Evolutionary conservation across 2,113 vertebrate genomes (phyloP).

Genomic region (Hippoglossus stenolepis): DNA sequence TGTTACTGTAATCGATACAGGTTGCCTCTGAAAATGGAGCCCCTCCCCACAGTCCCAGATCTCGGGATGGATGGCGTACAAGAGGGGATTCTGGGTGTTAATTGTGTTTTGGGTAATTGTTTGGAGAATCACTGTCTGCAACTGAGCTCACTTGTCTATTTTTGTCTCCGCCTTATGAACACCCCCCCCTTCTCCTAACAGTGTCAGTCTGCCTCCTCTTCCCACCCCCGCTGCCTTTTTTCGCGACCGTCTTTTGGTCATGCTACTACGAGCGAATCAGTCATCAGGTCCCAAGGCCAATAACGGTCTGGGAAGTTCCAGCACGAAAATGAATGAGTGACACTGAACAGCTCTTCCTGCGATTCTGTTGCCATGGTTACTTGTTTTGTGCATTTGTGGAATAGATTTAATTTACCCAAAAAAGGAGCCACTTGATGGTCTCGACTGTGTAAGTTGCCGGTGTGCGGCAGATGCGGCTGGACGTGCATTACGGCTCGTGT

Average conservation of each 20-base stretch:
- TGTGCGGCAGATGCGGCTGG: conserved; percentile 33
- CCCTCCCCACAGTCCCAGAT: conserved; percentile 20
- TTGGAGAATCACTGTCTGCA: conserved; percentile 55
- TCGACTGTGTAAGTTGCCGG: conserved; percentile 57
- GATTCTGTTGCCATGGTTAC: conserved; percentile 85
- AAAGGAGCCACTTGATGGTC: conserved; percentile 69
- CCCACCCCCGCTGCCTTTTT: conserved; percentile 61
- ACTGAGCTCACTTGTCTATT: conserved; percentile 55
- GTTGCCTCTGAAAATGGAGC: conserved; percentile 29
- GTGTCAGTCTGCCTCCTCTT: conserved; percentile 62
- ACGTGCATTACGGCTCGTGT: conserved; percentile 56
- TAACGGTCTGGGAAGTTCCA: conserved; percentile 67
- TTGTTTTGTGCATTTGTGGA: conserved; percentile 81
- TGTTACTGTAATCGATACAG: conserved; percentile 38
- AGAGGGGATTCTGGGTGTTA: conserved; percentile 26
- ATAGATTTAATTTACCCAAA: conserved; percentile 78
- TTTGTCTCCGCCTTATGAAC: conserved; percentile 40
- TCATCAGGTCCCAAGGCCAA: conserved; percentile 69
- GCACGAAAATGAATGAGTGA: conserved; percentile 72
- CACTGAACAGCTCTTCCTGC: conserved; percentile 68
- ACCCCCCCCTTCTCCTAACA: conserved; percentile 28
- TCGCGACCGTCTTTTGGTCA: conserved; percentile 55
- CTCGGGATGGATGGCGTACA: conserved; percentile 17
- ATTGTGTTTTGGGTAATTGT: conserved; percentile 29
- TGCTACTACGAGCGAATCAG: conserved; percentile 65